phyloP scores from a whole-genome alignment of 37 sponge, comb jelly and placozoan genomes.

The Cliona cf. orientalis region DNA sequence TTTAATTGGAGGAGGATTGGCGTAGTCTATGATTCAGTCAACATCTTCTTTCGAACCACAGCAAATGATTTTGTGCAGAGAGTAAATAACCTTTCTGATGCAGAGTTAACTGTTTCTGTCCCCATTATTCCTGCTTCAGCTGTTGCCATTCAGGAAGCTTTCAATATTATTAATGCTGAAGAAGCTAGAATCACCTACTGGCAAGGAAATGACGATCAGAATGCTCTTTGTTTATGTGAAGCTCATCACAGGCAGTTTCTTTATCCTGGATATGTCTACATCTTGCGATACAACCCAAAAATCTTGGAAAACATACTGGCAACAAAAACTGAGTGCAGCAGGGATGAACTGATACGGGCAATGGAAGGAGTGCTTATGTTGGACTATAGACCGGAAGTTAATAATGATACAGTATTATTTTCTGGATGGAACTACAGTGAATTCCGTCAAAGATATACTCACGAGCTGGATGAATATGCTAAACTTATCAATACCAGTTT shows the following conservation, averaged over 20 bases:
- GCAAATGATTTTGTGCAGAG: neutral
- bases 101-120: neutral
- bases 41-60: conserved; percentile 12
- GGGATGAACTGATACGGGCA: neutral
- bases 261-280: neutral
- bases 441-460: neutral
- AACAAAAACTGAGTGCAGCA: neutral
- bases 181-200: neutral
- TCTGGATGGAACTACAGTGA: neutral
- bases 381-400: neutral
- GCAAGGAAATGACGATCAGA: neutral
- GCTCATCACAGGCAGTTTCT: neutral
- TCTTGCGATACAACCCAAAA: neutral
- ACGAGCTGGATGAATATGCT: neutral
- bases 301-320: neutral
- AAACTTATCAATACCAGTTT: neutral
- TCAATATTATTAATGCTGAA: too few species aligned
- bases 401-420: neutral
- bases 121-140: neutral
- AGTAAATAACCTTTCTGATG: neutral
- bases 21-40: neutral
- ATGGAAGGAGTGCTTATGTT: neutral
- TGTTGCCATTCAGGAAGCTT: neutral
- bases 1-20: conserved; percentile 18
- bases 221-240: neutral